phyloP scores from a whole-genome alignment of 1,140 invertebrate genomes.

The Temnothorax nylanderi region DNA sequence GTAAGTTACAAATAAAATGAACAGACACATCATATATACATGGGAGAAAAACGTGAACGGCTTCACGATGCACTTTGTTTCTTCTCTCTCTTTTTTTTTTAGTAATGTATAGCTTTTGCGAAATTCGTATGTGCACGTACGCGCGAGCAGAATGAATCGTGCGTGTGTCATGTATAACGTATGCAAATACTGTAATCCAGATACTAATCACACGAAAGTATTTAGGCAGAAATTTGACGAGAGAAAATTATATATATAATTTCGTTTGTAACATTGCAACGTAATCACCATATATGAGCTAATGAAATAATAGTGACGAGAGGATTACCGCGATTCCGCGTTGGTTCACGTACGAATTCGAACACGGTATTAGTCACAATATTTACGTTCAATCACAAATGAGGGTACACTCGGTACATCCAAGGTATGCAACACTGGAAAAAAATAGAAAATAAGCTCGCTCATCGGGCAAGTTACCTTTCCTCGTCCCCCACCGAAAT shows the following conservation, averaged over 20 bases:
- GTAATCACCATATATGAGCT: no score
- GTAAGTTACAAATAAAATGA: conserved; percentile 50
- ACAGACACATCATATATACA: background rate
- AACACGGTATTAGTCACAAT: conserved; percentile 41
- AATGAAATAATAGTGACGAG: background rate
- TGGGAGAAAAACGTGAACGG: conserved; percentile 10
- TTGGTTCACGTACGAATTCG: conserved; percentile 42
- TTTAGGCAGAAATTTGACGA: background rate
- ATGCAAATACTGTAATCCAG: background rate
- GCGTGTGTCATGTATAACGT: background rate
- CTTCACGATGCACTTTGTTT: conserved; percentile 1
- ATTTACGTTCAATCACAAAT: background rate
- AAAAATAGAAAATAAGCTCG: conserved; percentile 50
- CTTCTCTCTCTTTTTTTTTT: conserved; percentile 9
- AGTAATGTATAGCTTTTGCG: conserved; percentile 23
- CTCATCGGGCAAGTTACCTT: conserved; percentile 41
- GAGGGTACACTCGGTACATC: background rate
- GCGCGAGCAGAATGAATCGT: conserved; percentile 19
- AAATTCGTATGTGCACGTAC: conserved; percentile 48
- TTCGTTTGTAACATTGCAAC: background rate
- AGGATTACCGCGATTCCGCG: background rate
- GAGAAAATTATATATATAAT: background rate
- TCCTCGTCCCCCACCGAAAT: background rate
- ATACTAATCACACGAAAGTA: background rate
- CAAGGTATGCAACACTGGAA: conserved; percentile 36